Conservation (phyloP, 2,888 invertebrate species). For the Erannis defoliaria region DNA sequence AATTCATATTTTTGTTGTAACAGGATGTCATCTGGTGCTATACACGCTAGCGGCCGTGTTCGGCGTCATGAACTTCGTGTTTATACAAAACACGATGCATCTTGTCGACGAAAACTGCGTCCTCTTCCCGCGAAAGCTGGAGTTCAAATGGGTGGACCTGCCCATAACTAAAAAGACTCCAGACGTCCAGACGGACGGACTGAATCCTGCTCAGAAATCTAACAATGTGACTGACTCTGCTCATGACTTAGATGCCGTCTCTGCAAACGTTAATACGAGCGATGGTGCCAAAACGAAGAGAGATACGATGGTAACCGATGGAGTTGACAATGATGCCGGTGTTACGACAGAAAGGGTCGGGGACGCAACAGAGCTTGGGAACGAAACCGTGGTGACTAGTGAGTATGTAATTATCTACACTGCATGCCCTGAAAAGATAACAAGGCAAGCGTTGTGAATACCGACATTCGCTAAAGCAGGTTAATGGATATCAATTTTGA, state of each 20-base stretch:
- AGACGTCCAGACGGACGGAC: constrained; percentile 31
- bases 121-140: constrained; percentile 66
- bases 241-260: constrained; percentile 51
- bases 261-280: constrained; percentile 24
- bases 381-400: constrained; percentile 57
- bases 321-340: constrained; percentile 6
- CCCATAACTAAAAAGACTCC: constrained; percentile 40
- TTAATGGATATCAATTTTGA: no score
- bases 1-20: constrained; percentile 44
- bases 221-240: constrained; percentile 49
- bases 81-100: constrained; percentile 71
- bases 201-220: constrained; percentile 33
- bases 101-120: constrained; percentile 71
- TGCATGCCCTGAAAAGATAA: constrained; percentile 19
- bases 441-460: background rate
- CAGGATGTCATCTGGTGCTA: constrained; percentile 76
- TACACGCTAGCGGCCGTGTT: constrained; percentile 69
- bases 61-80: constrained; percentile 74
- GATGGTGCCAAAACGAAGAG: constrained; percentile 51
- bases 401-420: constrained; percentile 35
- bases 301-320: constrained; percentile 45
- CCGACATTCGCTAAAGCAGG: no score
- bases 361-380: constrained; percentile 44
- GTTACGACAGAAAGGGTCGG: background rate
- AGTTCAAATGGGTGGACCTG: constrained; percentile 62